Evolutionary conservation across 2,797 vertebrate genomes (phyloP).

Genomic region (Scomberomorus guttatus): DNA sequence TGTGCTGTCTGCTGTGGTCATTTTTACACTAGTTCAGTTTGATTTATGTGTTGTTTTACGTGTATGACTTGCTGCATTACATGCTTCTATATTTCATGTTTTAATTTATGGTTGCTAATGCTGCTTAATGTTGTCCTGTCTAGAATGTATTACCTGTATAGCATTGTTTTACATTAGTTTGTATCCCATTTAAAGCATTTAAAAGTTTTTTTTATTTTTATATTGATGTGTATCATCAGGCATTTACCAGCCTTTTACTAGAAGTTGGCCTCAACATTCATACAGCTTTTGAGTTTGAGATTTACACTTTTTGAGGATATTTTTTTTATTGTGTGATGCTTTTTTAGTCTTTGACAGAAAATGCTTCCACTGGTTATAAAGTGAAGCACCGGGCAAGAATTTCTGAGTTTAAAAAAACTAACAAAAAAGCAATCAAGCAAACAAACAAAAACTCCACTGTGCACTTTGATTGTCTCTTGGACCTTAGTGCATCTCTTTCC

Average conservation of each 20-base stretch:
- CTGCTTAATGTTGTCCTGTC: background rate
- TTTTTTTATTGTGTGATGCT: slow-evolving; percentile 70
- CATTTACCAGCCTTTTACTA: background rate
- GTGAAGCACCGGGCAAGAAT: slow-evolving; percentile 71
- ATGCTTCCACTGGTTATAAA: slow-evolving; percentile 68
- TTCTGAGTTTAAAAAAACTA: slow-evolving; percentile 24
- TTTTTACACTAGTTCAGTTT: background rate
- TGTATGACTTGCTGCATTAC: background rate
- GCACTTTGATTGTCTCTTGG: slow-evolving; percentile 73
- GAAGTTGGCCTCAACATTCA: too few relatives aligned
- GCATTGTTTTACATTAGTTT: background rate
- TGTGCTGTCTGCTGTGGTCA: background rate
- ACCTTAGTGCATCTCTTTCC: slow-evolving; percentile 48
- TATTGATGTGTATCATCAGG: background rate
- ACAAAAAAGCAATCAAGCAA: slow-evolving; percentile 28
- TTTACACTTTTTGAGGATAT: slow-evolving; percentile 44
- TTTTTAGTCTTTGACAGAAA: slow-evolving; percentile 52
- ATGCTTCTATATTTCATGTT: background rate
- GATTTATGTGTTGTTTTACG: background rate
- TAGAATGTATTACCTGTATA: too few relatives aligned
- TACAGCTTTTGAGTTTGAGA: too few relatives aligned
- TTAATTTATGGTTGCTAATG: background rate
- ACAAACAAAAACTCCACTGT: slow-evolving; percentile 47
- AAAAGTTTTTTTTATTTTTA: background rate
- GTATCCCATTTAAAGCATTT: background rate